A percentile compares a stretch with the other conserved stretches of the same genome.
Evolutionary conservation across 1,140 invertebrate genomes (phyloP).

Genomic region (Augochlora pura): DNA sequence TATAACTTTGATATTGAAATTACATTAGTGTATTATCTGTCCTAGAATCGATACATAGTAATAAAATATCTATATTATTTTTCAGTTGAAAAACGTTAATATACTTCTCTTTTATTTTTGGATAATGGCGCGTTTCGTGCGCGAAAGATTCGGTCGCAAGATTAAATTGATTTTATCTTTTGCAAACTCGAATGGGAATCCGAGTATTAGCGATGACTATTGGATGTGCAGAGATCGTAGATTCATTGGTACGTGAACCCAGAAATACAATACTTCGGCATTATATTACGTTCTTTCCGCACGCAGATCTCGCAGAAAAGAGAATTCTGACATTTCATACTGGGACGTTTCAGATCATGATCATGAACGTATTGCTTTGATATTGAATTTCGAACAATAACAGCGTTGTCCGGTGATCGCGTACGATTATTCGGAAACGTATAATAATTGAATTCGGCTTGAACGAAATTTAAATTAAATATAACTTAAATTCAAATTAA

Average conservation of each 20-base stretch:
- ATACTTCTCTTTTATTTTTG: too few species aligned
- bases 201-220: background rate
- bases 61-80: too few species aligned
- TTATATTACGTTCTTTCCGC: conserved; percentile 25
- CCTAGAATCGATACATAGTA: too few species aligned
- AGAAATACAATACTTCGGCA: conserved; percentile 18
- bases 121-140: too few species aligned
- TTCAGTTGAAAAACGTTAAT: too few species aligned
- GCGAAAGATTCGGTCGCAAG: too few species aligned
- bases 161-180: background rate
- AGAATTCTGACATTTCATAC: conserved; percentile 13
- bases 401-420: too few species aligned
- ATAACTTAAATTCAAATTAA: too few species aligned
- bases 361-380: background rate
- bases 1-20: too few species aligned
- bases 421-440: background rate
- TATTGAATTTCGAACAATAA: conserved; percentile 1
- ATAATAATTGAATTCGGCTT: too few species aligned
- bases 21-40: too few species aligned
- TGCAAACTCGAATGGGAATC: background rate
- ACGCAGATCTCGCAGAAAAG: conserved; percentile 20
- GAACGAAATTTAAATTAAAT: too few species aligned
- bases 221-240: background rate
- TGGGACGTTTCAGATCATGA: conserved; percentile 20
- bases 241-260: background rate